phyloP scores from a whole-genome alignment of 2,113 vertebrate genomes.

The Toxotes jaculatrix region DNA sequence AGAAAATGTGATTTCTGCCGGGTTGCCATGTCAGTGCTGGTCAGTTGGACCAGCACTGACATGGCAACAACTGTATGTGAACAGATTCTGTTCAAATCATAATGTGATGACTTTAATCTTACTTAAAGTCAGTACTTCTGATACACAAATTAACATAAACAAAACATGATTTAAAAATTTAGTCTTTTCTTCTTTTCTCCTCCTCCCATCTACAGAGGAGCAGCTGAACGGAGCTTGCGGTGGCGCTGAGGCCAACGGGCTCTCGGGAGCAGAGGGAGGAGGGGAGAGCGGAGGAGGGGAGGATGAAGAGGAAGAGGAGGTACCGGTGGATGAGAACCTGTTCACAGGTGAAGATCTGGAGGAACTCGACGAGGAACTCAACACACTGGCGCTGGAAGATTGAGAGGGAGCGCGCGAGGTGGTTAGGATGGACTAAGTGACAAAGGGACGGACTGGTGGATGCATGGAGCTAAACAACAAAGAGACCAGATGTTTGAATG shows the following conservation, averaged over 20 bases:
- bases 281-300: constrained; percentile 79
- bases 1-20: neutral
- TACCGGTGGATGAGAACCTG: constrained; percentile 98
- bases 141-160: too few relatives aligned
- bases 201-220: constrained; percentile 83
- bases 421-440: constrained; percentile 45
- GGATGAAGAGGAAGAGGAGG: constrained; percentile 84
- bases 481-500: constrained; percentile 63
- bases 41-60: too few relatives aligned
- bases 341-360: constrained; percentile 99
- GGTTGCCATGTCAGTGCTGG: too few relatives aligned
- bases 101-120: too few relatives aligned
- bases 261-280: constrained; percentile 70
- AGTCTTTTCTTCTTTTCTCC: too few relatives aligned
- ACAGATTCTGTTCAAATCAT: too few relatives aligned
- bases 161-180: neutral
- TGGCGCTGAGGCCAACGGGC: constrained; percentile 87
- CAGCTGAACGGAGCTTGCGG: constrained; percentile 95
- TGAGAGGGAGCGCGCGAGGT: constrained; percentile 72
- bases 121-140: too few relatives aligned
- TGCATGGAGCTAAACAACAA: constrained; percentile 69
- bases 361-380: constrained; percentile 97
- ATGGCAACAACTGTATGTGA: neutral
- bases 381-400: constrained; percentile 94
- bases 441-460: constrained; percentile 55